A percentile compares a stretch with the other conserved stretches of the same genome.
Conservation (phyloP, 2,113 vertebrate genomes). For the Pelecanoides urinatrix region DNA sequence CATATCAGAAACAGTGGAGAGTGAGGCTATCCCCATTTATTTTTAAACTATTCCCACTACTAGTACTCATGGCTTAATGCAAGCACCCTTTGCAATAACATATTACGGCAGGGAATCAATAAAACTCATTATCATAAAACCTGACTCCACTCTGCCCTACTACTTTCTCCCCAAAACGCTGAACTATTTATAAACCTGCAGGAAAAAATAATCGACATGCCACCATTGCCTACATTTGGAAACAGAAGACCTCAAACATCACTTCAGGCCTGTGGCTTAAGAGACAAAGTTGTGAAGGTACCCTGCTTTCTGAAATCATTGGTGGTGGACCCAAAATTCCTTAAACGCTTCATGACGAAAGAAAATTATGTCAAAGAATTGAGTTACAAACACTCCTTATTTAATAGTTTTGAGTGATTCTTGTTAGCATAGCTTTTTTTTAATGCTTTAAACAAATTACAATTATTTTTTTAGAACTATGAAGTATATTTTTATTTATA, state of each 20-base stretch:
- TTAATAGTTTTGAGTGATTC: not conserved
- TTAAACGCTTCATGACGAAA: not conserved
- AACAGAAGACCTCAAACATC: not conserved
- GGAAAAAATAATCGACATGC: not conserved
- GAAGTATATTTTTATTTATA: not conserved
- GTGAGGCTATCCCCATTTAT: not conserved
- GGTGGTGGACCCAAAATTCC: not conserved
- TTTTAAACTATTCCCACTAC: not conserved
- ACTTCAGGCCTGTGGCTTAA: not conserved
- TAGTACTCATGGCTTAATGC: not conserved
- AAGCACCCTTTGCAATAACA: not conserved
- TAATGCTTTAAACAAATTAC: not conserved
- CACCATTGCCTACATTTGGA: not conserved
- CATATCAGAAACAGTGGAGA: not conserved
- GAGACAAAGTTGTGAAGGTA: not conserved
- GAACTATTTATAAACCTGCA: not conserved
- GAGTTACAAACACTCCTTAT: not conserved
- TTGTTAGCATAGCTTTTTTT: not conserved
- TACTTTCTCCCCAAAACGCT: not conserved
- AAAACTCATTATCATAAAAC: not conserved
- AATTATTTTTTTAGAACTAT: not conserved
- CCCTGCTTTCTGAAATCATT: fast-evolving
- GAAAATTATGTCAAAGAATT: not conserved
- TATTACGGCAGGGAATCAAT: not conserved
- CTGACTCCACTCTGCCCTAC: not conserved